Evolutionary conservation across 2,888 invertebrate species (phyloP).

Genomic region (Metallyticus violacea): DNA sequence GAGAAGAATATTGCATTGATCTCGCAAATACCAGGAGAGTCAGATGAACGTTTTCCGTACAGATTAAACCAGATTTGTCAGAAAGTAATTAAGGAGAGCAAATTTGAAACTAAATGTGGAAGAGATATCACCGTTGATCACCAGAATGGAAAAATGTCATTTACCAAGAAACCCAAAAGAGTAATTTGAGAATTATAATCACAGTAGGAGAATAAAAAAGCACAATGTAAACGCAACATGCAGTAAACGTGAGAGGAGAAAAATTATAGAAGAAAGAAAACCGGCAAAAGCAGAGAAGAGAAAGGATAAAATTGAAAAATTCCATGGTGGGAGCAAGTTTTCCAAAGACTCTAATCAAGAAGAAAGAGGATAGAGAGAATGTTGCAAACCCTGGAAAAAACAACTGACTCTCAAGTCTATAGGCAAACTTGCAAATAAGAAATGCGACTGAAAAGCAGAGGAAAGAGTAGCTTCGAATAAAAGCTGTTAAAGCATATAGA

Average conservation of each 20-base stretch:
- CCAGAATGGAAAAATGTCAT: constrained; percentile 51
- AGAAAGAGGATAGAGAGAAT: constrained; percentile 46
- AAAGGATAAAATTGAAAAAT: constrained; percentile 40
- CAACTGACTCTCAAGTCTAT: constrained; percentile 59
- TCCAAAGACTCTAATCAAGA: constrained; percentile 57
- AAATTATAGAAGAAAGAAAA: constrained; percentile 49
- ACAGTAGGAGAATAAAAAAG: constrained; percentile 41
- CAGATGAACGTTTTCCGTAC: constrained; percentile 58
- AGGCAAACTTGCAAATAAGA: constrained; percentile 32
- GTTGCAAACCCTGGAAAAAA: constrained; percentile 60
- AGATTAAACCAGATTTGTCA: constrained; percentile 64
- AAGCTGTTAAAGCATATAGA: constrained; percentile 59
- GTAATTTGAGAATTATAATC: constrained; percentile 52
- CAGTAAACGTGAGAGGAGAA: constrained; percentile 49
- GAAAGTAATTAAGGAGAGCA: constrained; percentile 56
- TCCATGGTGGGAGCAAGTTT: constrained; percentile 64
- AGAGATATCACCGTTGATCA: constrained; percentile 56
- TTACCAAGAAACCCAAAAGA: constrained; percentile 52
- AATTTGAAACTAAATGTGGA: constrained; percentile 60
- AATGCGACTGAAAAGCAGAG: constrained; percentile 39
- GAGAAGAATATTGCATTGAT: constrained; percentile 55
- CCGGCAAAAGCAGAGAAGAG: constrained; percentile 27
- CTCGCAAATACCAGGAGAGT: constrained; percentile 60
- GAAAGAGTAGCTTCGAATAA: constrained; percentile 58
- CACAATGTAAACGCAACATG: constrained; percentile 36